phyloP scores from a whole-genome alignment of 2,888 invertebrate genomes.

The Diaprepes abbreviatus region DNA sequence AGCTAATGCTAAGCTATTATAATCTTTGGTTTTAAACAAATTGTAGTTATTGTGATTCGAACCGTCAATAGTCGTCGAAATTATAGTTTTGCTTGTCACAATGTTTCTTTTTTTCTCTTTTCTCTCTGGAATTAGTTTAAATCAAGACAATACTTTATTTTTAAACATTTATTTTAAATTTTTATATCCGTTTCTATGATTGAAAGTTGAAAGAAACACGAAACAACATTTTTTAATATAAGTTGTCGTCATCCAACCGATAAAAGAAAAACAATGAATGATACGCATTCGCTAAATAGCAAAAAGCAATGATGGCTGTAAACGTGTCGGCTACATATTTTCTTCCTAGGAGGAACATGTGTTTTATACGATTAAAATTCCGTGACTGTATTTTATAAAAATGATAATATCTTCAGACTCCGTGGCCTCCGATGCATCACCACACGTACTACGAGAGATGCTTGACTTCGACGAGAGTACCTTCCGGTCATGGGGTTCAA shows the following conservation, averaged over 20 bases:
- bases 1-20: no score
- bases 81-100: no score
- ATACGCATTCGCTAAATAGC: slow-evolving; percentile 14
- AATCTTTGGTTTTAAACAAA: no score
- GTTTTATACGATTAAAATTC: slow-evolving; percentile 44
- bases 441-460: slow-evolving; percentile 27
- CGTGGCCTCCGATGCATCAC: slow-evolving; percentile 42
- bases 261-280: slow-evolving; percentile 1
- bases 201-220: no score
- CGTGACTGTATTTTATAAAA: slow-evolving; percentile 47
- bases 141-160: no score
- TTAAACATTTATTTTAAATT: no score
- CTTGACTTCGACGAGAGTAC: slow-evolving; percentile 12
- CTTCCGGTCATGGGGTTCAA: slow-evolving; percentile 43
- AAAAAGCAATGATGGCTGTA: slow-evolving; percentile 10
- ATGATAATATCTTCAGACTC: slow-evolving; percentile 41
- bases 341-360: slow-evolving; percentile 35
- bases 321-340: slow-evolving; percentile 15
- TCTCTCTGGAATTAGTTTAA: no score
- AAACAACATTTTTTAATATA: not conserved
- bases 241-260: not conserved
- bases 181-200: no score
- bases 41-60: no score
- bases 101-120: no score
- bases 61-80: no score